These are phyloP conservation scores for Apotomis capreana DNA, from an alignment of 2,888 invertebrate genomes.

Conservation along the genomic window DNA sequence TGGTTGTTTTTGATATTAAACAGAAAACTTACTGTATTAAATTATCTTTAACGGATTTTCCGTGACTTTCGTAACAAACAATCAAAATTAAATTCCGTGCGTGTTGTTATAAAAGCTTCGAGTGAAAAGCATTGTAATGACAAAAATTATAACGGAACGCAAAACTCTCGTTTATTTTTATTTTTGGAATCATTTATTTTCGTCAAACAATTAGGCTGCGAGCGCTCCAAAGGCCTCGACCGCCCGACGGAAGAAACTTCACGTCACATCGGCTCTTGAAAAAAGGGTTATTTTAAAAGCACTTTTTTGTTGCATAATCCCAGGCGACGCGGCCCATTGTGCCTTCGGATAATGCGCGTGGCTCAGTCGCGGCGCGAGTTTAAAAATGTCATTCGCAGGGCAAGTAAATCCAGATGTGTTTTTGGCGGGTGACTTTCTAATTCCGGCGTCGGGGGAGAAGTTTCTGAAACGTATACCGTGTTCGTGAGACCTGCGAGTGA, in stretches of 20 bases:
- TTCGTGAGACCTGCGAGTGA: conserved; percentile 74
- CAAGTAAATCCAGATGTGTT: conserved; percentile 78
- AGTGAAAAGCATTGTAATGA: conserved; percentile 63
- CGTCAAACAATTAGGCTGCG: conserved; percentile 80
- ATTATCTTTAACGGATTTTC: conserved; percentile 7
- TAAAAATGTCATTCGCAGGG: conserved; percentile 76
- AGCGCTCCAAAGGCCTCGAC: conserved; percentile 65
- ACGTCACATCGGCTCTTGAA: conserved; percentile 68
- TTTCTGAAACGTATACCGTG: conserved; percentile 82
- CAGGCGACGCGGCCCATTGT: conserved; percentile 61
- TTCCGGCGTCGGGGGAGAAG: conserved; percentile 71
- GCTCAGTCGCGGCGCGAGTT: conserved; percentile 62
- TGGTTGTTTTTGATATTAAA: background rate
- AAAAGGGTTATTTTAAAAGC: conserved; percentile 74
- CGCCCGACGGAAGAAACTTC: conserved; percentile 71
- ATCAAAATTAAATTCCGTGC: conserved; percentile 45
- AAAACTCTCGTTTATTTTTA: conserved; percentile 80
- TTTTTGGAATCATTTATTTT: conserved; percentile 81
- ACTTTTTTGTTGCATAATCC: conserved; percentile 76
- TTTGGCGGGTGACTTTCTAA: conserved; percentile 79
- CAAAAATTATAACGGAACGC: conserved; percentile 76
- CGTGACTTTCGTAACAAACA: conserved; percentile 13
- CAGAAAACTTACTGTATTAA: background rate
- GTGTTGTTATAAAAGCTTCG: conserved; percentile 57
- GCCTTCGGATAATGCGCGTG: conserved; percentile 60